A percentile compares a stretch with the other conserved stretches of the same genome.
Evolutionary conservation across 2,797 vertebrate species (phyloP).

Genomic region (Presbytis comata): DNA sequence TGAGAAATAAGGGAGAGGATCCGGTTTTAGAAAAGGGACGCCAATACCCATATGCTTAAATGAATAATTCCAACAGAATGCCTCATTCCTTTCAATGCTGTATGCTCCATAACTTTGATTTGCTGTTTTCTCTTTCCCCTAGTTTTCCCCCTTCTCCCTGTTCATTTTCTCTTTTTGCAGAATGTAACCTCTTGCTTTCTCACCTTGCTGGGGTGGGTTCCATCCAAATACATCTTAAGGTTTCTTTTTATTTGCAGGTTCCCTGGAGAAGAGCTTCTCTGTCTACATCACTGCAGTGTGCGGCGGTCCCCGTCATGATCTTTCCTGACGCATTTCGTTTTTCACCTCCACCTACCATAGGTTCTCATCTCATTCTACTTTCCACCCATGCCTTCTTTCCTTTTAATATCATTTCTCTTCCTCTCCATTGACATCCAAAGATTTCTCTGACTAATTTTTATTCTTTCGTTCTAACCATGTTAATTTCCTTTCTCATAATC

Average conservation of each 20-base stretch:
- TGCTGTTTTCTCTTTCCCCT: neutral
- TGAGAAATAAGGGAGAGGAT: neutral
- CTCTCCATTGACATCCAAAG: neutral
- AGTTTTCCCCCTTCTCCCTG: neutral
- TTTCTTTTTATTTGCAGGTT: neutral
- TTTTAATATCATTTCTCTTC: neutral
- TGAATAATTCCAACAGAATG: neutral
- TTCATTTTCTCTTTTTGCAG: neutral
- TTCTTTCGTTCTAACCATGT: conserved; percentile 12
- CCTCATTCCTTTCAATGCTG: neutral
- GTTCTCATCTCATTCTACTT: neutral
- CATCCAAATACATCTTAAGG: neutral
- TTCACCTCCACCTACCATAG: neutral
- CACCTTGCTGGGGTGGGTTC: neutral
- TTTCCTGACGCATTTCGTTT: neutral
- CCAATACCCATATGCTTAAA: no score
- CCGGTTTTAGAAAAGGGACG: neutral
- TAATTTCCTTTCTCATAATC: conserved; percentile 9
- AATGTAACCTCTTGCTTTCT: neutral
- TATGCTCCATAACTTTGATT: neutral
- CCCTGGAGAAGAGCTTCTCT: neutral
- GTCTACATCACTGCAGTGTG: neutral
- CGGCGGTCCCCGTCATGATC: neutral
- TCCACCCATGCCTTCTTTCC: neutral
- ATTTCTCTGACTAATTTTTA: conserved; percentile 26